Conservation (phyloP, 1,140 invertebrate genomes). For the Papilio dardanus region DNA sequence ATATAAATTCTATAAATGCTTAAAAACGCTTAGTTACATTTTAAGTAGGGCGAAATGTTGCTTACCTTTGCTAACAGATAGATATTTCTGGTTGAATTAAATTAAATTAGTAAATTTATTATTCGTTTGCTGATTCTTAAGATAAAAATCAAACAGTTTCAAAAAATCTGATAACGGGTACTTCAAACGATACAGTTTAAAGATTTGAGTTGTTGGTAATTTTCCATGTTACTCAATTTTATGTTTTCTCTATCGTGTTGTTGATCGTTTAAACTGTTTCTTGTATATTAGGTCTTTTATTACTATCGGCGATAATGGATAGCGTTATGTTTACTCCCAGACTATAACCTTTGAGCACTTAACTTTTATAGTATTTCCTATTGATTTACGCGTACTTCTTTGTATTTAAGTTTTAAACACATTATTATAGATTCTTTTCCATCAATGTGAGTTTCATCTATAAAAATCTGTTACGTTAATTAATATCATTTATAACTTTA, state of each 20-base stretch:
- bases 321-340: conserved; percentile 16
- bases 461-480: no score
- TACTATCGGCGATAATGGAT: conserved; percentile 36
- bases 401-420: not conserved
- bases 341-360: conserved; percentile 34
- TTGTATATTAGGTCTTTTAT: conserved; percentile 32
- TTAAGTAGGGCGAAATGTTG: not conserved
- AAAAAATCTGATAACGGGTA: not conserved
- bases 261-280: conserved; percentile 28
- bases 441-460: no score
- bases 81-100: not conserved
- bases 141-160: not conserved
- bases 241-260: conserved; percentile 17
- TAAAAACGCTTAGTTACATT: not conserved
- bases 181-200: not conserved
- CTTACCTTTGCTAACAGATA: not conserved
- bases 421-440: no score
- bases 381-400: not conserved
- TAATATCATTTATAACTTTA: no score
- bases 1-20: not conserved
- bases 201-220: not conserved
- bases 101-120: not conserved
- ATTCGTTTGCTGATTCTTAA: not conserved
- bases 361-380: conserved; percentile 19
- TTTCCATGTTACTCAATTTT: conserved; percentile 23